phyloP scores from a whole-genome alignment of 2,113 vertebrate species.

The Erythrocercus mccallii region DNA sequence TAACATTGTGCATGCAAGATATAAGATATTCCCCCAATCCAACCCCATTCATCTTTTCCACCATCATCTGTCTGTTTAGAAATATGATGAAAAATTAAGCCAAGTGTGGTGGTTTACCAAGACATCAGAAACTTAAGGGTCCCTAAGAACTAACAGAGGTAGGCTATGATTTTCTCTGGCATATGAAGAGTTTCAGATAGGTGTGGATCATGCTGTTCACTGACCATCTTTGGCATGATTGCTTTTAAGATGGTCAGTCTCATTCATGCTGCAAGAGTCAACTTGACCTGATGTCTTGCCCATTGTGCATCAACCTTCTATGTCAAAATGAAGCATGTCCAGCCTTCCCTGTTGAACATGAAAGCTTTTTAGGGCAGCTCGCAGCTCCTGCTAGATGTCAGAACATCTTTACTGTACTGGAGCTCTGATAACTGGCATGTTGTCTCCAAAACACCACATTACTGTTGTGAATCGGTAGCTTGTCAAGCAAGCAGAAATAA shows the following conservation, averaged over 20 bases:
- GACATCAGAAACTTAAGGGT: neutral
- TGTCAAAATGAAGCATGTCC: neutral
- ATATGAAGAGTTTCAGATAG: neutral
- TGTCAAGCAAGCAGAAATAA: neutral
- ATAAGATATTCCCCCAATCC: neutral
- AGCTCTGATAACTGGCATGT: neutral
- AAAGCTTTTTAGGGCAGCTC: neutral
- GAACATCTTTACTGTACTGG: rapidly evolving
- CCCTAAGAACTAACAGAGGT: neutral
- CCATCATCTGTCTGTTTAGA: neutral
- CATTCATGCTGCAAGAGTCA: neutral
- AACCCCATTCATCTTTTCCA: neutral
- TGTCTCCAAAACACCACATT: neutral
- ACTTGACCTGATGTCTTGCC: neutral
- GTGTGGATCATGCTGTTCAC: neutral
- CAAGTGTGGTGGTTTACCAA: neutral
- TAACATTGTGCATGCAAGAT: neutral
- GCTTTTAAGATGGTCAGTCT: neutral
- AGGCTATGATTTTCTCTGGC: neutral
- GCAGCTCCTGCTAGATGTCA: neutral
- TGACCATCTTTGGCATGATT: neutral
- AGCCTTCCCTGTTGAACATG: neutral
- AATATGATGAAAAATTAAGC: neutral
- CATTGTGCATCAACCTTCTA: neutral
- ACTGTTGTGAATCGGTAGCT: neutral